Percentiles rank a stretch among this genome's conserved stretches.
These are phyloP conservation scores for Drosophila neonasuta DNA, from an alignment of 2,888 invertebrate species.

Conservation along the genomic window DNA sequence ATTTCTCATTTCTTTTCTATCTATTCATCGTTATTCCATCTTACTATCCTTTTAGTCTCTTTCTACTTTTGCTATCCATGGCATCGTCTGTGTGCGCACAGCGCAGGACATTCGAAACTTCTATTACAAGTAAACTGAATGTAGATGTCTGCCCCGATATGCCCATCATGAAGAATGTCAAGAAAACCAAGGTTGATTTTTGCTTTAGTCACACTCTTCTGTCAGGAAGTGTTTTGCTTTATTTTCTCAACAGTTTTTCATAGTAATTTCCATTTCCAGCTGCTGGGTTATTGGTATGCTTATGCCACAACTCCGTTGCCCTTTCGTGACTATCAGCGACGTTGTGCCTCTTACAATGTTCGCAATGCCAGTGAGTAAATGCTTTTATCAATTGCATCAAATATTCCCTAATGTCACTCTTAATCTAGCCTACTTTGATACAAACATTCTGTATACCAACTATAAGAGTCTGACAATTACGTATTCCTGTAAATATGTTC, in stretches of 20 bases:
- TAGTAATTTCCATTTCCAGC: too few species aligned
- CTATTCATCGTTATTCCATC: too few species aligned
- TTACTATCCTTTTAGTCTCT: neutral
- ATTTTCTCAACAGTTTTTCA: neutral
- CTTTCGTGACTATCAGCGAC: slow-evolving; percentile 18
- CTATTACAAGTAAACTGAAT: neutral
- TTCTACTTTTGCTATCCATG: neutral
- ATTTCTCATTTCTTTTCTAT: neutral
- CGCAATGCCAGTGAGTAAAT: slow-evolving; percentile 43
- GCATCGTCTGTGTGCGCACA: too few species aligned
- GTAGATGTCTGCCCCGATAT: slow-evolving; percentile 32
- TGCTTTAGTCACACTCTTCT: neutral
- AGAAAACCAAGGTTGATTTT: slow-evolving; percentile 25
- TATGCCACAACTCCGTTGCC: slow-evolving; percentile 52
- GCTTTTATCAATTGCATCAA: neutral
- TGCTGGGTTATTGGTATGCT: slow-evolving; percentile 60
- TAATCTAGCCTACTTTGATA: slow-evolving; percentile 40
- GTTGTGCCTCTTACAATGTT: slow-evolving; percentile 54
- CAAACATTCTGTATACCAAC: slow-evolving; percentile 47
- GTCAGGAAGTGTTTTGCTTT: neutral
- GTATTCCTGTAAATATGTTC: slow-evolving; percentile 36
- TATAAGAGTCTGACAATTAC: slow-evolving; percentile 30
- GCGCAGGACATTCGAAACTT: neutral
- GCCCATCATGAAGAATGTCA: slow-evolving; percentile 10
- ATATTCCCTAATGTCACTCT: neutral